phyloP scores from a whole-genome alignment of 2,797 vertebrate genomes.

The Pantherophis vulpinus region DNA sequence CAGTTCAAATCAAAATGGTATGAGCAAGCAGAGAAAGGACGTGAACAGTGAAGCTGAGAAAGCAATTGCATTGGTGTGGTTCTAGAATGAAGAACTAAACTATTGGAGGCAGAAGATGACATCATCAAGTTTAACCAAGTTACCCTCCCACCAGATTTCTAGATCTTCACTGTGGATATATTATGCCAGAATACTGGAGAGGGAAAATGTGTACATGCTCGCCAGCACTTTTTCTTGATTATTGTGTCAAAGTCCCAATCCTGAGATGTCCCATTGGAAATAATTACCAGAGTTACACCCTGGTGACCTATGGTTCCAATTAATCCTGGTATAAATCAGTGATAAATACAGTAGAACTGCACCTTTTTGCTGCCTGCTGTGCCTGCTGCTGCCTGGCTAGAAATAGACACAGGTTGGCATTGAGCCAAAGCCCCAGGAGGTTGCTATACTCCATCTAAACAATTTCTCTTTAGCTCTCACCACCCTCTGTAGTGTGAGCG shows the following conservation, averaged over 20 bases:
- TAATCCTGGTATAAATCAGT: conserved; percentile 17
- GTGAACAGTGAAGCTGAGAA: background rate
- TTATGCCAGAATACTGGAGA: background rate
- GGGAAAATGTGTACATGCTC: conserved; percentile 2
- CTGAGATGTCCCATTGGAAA: background rate
- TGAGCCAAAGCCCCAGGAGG: background rate
- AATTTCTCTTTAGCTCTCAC: conserved; percentile 4
- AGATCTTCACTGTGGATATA: background rate
- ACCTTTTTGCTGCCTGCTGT: conserved; percentile 16
- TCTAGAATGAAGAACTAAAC: background rate
- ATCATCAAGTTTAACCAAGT: background rate
- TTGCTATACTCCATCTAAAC: background rate
- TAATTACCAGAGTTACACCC: background rate
- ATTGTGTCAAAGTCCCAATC: background rate
- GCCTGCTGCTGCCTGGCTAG: background rate
- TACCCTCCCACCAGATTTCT: background rate
- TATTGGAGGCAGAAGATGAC: background rate
- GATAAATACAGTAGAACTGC: conserved; percentile 9
- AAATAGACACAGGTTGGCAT: background rate
- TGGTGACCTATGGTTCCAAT: conserved; percentile 7
- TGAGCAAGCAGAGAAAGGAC: background rate
- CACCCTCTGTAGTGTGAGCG: background rate
- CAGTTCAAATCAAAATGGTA: background rate
- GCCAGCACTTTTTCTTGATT: background rate
- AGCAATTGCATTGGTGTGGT: background rate